phyloP scores from a whole-genome alignment of 2,113 vertebrate genomes.

The Gallinago paraguaiae region DNA sequence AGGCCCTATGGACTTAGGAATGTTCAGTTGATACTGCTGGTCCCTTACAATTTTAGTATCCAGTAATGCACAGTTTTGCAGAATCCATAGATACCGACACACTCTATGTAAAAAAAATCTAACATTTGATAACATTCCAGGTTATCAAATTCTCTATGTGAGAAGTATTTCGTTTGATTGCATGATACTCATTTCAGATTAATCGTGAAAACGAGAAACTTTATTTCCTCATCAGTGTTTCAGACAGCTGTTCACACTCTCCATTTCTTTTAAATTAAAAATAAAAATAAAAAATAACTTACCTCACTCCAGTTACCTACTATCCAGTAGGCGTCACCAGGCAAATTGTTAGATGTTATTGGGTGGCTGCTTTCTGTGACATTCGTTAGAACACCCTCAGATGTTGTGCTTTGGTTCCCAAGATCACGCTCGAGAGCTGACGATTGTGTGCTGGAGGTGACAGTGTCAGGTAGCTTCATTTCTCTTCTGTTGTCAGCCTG shows the following conservation, averaged over 20 bases:
- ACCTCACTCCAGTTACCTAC: slow-evolving; percentile 84
- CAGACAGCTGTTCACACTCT: neutral
- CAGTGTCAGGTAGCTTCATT: neutral
- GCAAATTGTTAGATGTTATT: slow-evolving; percentile 14
- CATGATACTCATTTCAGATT: neutral
- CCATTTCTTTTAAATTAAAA: neutral
- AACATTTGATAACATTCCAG: neutral
- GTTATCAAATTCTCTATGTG: too few relatives aligned
- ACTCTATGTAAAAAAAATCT: neutral
- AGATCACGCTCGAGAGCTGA: neutral
- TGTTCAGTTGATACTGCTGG: neutral
- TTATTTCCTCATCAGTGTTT: neutral
- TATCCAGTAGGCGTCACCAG: slow-evolving; percentile 78
- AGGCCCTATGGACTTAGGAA: neutral
- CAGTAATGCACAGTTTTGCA: neutral
- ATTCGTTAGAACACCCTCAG: slow-evolving; percentile 21
- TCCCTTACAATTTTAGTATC: neutral
- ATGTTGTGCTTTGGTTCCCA: slow-evolving; percentile 9
- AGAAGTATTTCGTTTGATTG: neutral
- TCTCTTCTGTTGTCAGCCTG: neutral
- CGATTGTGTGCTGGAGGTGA: neutral
- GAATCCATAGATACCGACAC: neutral
- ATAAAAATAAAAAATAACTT: neutral
- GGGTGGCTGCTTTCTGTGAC: slow-evolving; percentile 38
- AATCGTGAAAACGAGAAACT: neutral